Conservation (phyloP, 2,888 invertebrate genomes). For the Eilema sororculum region DNA sequence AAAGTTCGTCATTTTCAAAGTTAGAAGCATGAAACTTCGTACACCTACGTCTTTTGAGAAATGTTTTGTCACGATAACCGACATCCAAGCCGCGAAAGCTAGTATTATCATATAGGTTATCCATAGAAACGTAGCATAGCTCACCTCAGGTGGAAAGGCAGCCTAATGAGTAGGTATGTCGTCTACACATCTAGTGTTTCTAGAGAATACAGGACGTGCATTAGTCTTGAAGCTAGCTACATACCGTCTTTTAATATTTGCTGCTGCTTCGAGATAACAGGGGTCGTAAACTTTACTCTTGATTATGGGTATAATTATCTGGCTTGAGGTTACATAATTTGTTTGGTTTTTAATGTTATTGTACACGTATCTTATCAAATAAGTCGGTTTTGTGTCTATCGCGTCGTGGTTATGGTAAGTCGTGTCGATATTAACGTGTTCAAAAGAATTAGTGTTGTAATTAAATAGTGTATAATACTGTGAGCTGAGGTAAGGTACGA, state of each 20-base stretch:
- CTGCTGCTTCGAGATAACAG: constrained; percentile 12
- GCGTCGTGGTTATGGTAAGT: constrained; percentile 15
- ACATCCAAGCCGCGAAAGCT: no score
- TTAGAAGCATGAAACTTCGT: no score
- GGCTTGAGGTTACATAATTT: constrained; percentile 16
- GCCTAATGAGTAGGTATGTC: neutral
- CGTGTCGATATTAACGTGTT: neutral
- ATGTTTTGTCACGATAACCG: no score
- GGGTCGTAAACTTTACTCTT: constrained; percentile 19
- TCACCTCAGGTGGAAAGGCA: neutral
- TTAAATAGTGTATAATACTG: neutral
- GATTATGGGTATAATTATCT: constrained; percentile 14
- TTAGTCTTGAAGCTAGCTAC: constrained; percentile 10
- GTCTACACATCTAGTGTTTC: neutral
- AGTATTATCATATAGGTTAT: no score
- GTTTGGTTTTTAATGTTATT: constrained; percentile 22
- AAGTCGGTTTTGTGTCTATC: constrained; percentile 10
- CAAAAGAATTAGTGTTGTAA: neutral
- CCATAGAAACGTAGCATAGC: no score
- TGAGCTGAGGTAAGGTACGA: neutral
- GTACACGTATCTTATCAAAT: constrained; percentile 23
- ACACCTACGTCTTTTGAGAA: no score
- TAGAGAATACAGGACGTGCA: neutral
- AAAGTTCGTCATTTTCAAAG: no score
- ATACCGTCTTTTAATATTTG: neutral